Percentiles rank a stretch among this genome's conserved stretches.
Evolutionary conservation across 2,797 vertebrate species (phyloP).

Genomic region (Intellagama lesueurii): DNA sequence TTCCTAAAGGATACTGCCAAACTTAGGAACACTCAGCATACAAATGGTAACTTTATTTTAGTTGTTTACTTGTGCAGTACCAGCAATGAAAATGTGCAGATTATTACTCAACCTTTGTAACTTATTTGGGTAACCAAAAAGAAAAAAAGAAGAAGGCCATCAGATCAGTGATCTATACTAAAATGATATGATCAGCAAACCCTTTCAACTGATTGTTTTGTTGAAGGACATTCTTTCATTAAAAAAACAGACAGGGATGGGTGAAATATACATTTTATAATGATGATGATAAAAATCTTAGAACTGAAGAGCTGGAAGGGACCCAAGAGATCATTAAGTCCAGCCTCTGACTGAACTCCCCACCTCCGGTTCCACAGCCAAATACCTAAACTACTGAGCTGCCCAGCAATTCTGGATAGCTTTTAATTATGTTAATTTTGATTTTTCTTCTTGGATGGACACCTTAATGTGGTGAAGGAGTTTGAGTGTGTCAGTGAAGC

Average conservation of each 20-base stretch:
- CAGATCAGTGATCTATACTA: neutral
- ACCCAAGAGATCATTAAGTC: no score
- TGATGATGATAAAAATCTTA: no score
- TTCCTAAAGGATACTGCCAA: neutral
- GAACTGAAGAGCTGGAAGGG: no score
- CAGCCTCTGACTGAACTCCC: no score
- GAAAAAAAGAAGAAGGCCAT: neutral
- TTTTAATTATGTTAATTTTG: no score
- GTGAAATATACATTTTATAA: neutral
- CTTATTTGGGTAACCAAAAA: neutral
- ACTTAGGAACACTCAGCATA: neutral
- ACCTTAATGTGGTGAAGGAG: no score
- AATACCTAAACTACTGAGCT: no score
- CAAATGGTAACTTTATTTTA: neutral
- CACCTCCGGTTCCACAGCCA: no score
- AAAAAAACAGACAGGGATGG: neutral
- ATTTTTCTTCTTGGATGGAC: no score
- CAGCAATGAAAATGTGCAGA: neutral
- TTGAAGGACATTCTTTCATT: rapidly evolving
- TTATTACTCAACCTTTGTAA: neutral
- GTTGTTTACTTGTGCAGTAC: neutral
- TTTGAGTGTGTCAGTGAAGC: no score
- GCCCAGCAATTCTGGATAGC: no score
- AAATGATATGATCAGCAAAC: neutral
- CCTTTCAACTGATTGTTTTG: neutral